These are phyloP conservation scores for Grapholita molesta DNA, from an alignment of 1,140 invertebrate genomes.

Conservation along the genomic window DNA sequence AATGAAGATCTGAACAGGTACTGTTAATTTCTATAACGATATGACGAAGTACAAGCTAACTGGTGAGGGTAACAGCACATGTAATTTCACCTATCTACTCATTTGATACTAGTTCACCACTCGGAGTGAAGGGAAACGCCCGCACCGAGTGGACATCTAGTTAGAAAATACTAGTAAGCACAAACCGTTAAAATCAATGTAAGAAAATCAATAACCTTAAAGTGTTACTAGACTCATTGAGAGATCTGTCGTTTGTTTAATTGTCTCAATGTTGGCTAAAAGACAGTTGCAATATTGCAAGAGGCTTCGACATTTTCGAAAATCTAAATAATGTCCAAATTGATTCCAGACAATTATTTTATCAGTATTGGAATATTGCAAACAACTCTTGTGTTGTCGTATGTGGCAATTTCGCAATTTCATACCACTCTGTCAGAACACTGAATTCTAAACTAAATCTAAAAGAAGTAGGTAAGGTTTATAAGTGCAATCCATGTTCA, in stretches of 20 bases:
- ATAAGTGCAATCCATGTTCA: no score
- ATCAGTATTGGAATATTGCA: no score
- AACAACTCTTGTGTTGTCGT: no score
- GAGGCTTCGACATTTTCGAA: no score
- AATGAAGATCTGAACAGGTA: conserved; percentile 1
- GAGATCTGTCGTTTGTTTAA: background rate
- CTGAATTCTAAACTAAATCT: no score
- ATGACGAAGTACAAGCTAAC: conserved; percentile 9
- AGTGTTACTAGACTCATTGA: background rate
- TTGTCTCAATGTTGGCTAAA: no score
- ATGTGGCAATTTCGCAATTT: no score
- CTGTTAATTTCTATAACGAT: conserved; percentile 13
- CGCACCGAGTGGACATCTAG: background rate
- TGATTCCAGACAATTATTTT: no score
- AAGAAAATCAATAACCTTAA: background rate
- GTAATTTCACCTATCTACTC: conserved; percentile 14
- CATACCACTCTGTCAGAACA: no score
- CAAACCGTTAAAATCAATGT: background rate
- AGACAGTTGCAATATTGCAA: no score
- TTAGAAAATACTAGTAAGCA: background rate
- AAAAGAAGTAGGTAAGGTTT: no score
- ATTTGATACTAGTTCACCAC: background rate
- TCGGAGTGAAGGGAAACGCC: background rate
- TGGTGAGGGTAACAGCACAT: conserved; percentile 11
- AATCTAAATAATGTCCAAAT: no score